Evolutionary conservation across 2,797 vertebrate species (phyloP).

Genomic region (Eulemur mongoz): DNA sequence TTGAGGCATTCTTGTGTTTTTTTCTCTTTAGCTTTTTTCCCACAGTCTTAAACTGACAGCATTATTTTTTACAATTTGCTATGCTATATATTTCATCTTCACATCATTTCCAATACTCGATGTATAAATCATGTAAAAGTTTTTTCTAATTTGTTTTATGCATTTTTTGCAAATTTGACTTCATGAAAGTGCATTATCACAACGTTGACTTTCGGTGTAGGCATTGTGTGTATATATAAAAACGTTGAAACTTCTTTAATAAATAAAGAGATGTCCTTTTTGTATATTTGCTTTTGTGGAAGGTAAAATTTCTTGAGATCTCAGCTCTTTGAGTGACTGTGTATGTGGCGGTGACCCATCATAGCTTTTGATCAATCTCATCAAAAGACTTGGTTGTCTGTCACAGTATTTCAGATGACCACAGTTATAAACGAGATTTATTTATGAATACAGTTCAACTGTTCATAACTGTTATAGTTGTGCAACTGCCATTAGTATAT

Average conservation of each 20-base stretch:
- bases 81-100: background rate
- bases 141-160: background rate
- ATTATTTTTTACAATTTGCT: background rate
- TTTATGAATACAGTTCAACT: background rate
- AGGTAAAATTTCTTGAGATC: background rate
- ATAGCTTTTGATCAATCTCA: background rate
- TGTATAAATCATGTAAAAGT: background rate
- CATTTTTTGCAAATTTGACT: background rate
- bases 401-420: background rate
- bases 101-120: background rate
- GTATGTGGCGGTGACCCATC: background rate
- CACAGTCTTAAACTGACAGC: background rate
- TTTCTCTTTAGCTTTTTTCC: background rate
- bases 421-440: background rate
- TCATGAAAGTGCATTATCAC: background rate
- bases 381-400: background rate
- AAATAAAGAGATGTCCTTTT: background rate
- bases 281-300: background rate
- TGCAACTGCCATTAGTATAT: background rate
- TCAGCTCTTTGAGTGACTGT: background rate
- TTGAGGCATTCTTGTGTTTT: no score
- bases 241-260: background rate
- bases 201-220: background rate
- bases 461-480: background rate
- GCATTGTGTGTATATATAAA: background rate